Conservation (phyloP, 1,140 invertebrate genomes). For the Caenorhabditis brenneri region DNA sequence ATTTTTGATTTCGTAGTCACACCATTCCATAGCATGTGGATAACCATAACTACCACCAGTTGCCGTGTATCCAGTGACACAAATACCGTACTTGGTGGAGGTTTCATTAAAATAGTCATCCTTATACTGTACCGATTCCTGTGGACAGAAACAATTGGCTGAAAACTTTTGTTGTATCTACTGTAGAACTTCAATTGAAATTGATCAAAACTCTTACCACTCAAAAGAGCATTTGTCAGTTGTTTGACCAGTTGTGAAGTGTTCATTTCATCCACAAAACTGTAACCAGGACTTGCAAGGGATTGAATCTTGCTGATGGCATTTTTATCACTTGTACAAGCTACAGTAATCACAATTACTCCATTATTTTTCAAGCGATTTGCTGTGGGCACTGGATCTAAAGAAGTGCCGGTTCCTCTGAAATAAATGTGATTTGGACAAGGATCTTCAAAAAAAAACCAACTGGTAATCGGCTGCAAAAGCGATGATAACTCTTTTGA, state of each 20-base stretch:
- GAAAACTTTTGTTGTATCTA: background rate
- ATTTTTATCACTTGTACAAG: background rate
- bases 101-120: background rate
- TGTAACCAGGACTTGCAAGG: background rate
- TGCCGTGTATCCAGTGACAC: background rate
- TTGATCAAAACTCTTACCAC: background rate
- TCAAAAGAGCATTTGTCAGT: background rate
- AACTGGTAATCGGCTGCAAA: constrained; percentile 17
- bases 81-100: background rate
- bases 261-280: background rate
- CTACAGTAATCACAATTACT: background rate
- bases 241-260: background rate
- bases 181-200: background rate
- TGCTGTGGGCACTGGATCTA: background rate
- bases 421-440: background rate
- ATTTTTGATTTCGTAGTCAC: background rate
- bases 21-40: background rate
- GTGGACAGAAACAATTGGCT: constrained; percentile 12
- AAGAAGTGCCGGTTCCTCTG: background rate
- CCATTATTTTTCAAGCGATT: background rate
- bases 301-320: background rate
- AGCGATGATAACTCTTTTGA: background rate
- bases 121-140: background rate
- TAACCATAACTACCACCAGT: background rate
- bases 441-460: background rate